Evolutionary conservation across 2,888 invertebrate genomes (phyloP).

Genomic region (Pinctada fucata): DNA sequence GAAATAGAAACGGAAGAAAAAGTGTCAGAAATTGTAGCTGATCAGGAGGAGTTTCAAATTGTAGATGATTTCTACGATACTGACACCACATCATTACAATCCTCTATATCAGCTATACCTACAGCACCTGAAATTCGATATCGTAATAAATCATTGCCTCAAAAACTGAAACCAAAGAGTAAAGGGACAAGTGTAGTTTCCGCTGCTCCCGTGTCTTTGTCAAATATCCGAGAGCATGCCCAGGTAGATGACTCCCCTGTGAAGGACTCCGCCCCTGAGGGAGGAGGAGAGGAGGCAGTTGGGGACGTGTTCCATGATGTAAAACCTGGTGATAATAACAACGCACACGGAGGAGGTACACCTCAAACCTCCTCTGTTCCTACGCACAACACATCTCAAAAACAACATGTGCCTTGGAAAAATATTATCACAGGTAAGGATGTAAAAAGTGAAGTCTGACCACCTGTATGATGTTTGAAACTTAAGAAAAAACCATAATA

Average conservation of each 20-base stretch:
- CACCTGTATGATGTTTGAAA: neutral
- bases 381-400: neutral
- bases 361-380: neutral
- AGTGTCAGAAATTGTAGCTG: neutral
- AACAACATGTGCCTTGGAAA: constrained; percentile 28
- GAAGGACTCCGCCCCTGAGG: constrained; percentile 6
- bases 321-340: neutral
- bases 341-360: neutral
- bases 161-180: constrained; percentile 42
- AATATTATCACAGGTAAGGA: constrained; percentile 18
- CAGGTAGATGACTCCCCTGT: constrained; percentile 20
- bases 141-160: constrained; percentile 36
- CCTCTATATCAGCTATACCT: constrained; percentile 47
- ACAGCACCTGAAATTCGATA: constrained; percentile 39
- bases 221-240: constrained; percentile 41
- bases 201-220: constrained; percentile 50
- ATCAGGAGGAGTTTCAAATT: constrained; percentile 34
- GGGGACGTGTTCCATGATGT: neutral
- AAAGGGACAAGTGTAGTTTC: constrained; percentile 26
- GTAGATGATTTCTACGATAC: constrained; percentile 45
- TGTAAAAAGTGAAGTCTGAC: neutral
- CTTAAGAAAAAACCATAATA: neutral
- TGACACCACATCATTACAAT: constrained; percentile 43
- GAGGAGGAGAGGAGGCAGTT: constrained; percentile 18
- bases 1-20: neutral